Conservation (phyloP, 2,113 vertebrate genomes). For the Geococcyx californianus region DNA sequence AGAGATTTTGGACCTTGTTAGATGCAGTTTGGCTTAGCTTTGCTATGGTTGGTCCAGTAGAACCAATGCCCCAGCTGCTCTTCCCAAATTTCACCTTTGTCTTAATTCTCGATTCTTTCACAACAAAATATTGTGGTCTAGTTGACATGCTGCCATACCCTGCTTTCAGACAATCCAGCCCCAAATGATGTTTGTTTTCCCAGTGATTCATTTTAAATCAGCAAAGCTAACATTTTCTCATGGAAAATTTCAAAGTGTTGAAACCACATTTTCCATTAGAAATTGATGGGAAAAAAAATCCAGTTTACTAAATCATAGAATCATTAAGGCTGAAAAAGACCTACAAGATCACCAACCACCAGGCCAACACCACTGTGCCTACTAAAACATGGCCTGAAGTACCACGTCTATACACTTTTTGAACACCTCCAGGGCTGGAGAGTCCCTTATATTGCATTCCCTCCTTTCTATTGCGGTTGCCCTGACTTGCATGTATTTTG, state of each 20-base stretch:
- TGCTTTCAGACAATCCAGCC: not conserved
- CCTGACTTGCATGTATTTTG: not conserved
- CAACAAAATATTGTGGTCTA: not conserved
- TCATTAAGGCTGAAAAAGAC: no score
- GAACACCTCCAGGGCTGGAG: no score
- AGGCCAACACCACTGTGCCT: no score
- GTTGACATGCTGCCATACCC: not conserved
- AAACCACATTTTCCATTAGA: conserved; percentile 24
- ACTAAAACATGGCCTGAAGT: no score
- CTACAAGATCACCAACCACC: no score
- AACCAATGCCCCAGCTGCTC: not conserved
- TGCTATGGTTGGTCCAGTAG: not conserved
- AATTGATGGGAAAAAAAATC: not conserved
- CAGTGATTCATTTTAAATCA: not conserved
- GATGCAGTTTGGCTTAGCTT: not conserved
- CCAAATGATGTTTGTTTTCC: not conserved
- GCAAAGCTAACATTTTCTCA: not conserved
- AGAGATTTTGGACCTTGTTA: not conserved
- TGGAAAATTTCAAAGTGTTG: not conserved
- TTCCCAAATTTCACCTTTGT: not conserved
- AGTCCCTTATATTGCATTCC: not conserved
- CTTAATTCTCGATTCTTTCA: not conserved
- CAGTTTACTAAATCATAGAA: not conserved
- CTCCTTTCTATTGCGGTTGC: not conserved
- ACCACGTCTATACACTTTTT: no score